Evolutionary conservation across 2,888 invertebrate species (phyloP), one percentile per base, ranked within the genome.

Genomic region (Lepidocyrtinus sp.): DNA sequence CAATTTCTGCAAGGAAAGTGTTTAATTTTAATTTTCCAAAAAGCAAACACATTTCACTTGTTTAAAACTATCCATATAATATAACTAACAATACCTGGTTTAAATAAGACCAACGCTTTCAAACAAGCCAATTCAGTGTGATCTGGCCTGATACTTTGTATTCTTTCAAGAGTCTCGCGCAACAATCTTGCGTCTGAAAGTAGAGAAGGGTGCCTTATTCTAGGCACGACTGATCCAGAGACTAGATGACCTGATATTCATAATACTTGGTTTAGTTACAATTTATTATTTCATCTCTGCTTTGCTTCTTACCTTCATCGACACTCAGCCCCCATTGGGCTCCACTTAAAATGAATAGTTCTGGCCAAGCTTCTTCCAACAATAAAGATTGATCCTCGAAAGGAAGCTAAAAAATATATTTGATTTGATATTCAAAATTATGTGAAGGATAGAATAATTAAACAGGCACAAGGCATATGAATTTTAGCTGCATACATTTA

Each of bases 91-190:
- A 19, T 67, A 95, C 95, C 95, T 89, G 94, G 91, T 89, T 94
- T 94, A 88, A 95, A 96, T 2, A 96, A 90, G 2, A 95, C 92
- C 9, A 94, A 90, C 0, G 94, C 94, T 88, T 95, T 96, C n/a
- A 96, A 90, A 88, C 94, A 96, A 50, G 96, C 94, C 87, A 93
- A 94, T 88, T 96, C 96, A 0, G 94, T 93, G 88, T 94, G 93
- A 88, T 96, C 96, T 19, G 95, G 91, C 83, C 92, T 90, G 72
- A 93, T 89, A 7, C 91, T 89, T 5, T 91, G 90, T 87, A 95
- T 92, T 86, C 93, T 91, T 27, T 91, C 91, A 71, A 94, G 89
- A 0, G 94, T 90, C 85, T 92, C 92, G 59, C 92, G 90, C 76
- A 96, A 87, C 89, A 91, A 89, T 88, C 92, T 87, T 83, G 91